Conservation (phyloP, 2,797 vertebrate species). For the Hozukius guyotensis region DNA sequence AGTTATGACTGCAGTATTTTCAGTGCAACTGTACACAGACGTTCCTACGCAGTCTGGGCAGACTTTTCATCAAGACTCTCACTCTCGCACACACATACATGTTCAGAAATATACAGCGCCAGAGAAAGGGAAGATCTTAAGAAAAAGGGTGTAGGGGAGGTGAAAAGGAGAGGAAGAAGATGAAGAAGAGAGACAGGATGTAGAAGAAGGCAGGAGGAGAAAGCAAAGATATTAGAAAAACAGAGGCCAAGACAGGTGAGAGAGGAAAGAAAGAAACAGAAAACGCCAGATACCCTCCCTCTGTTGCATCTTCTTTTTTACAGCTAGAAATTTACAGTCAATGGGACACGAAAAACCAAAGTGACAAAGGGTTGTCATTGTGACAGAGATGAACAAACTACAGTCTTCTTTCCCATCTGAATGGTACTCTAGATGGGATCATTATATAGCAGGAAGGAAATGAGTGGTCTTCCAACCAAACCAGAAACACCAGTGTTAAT, state of each 20-base stretch:
- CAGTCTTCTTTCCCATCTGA: not conserved
- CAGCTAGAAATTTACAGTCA: not conserved
- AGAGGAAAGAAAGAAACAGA: not conserved
- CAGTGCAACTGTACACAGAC: not conserved
- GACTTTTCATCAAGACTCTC: not conserved
- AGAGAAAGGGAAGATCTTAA: not conserved
- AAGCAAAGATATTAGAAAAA: not conserved
- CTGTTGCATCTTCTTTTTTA: not conserved
- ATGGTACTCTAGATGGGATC: not conserved
- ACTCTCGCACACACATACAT: not conserved
- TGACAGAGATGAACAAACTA: not conserved
- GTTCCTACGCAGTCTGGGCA: not conserved
- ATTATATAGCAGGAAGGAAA: constrained; percentile 2
- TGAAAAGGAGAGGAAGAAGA: not conserved
- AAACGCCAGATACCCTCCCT: not conserved
- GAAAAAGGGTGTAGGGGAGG: not conserved
- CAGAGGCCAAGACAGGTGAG: not conserved
- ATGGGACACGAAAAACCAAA: not conserved
- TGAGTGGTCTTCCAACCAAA: constrained; percentile 17
- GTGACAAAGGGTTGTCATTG: not conserved
- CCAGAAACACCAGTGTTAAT: constrained; percentile 17
- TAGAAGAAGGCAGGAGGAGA: not conserved
- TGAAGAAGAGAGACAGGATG: not conserved
- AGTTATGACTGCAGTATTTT: not conserved
- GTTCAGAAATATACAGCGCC: not conserved